Percentiles rank a stretch among this genome's conserved stretches.
Evolutionary conservation across 2,797 vertebrate genomes (phyloP).

Genomic region (Hemitrygon akajei): DNA sequence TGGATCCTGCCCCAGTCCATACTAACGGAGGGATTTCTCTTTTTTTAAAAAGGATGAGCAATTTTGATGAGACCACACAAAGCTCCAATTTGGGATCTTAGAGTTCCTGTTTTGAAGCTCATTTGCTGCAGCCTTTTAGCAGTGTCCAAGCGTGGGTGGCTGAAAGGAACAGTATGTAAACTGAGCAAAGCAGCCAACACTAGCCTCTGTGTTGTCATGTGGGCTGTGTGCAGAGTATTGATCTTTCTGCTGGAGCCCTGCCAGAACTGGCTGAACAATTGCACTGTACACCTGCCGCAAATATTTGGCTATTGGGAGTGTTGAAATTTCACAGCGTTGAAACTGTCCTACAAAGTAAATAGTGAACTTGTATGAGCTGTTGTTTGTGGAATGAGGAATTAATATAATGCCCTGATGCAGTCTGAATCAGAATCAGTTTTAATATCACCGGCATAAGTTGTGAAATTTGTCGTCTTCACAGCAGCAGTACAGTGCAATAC

Average conservation of each 20-base stretch:
- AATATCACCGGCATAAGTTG: no score
- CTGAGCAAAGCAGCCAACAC: not conserved
- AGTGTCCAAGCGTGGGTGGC: not conserved
- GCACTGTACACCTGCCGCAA: not conserved
- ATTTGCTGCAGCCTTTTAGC: not conserved
- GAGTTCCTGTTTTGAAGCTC: not conserved
- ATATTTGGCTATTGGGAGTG: constrained; percentile 7
- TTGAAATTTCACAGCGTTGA: not conserved
- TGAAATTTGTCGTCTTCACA: no score
- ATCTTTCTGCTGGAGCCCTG: not conserved
- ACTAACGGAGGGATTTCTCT: not conserved
- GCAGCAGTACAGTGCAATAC: no score
- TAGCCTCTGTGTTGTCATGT: not conserved
- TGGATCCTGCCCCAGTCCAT: not conserved
- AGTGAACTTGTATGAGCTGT: not conserved
- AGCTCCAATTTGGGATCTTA: not conserved
- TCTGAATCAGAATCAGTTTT: not conserved
- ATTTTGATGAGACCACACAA: not conserved
- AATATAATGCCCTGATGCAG: not conserved
- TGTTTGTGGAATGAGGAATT: not conserved
- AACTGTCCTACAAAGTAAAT: not conserved
- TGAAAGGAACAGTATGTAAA: not conserved
- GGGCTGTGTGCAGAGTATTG: not conserved
- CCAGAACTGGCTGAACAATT: not conserved
- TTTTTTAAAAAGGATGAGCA: not conserved